Conservation (phyloP, 2,888 invertebrate species). For the Mamestra brassicae region DNA sequence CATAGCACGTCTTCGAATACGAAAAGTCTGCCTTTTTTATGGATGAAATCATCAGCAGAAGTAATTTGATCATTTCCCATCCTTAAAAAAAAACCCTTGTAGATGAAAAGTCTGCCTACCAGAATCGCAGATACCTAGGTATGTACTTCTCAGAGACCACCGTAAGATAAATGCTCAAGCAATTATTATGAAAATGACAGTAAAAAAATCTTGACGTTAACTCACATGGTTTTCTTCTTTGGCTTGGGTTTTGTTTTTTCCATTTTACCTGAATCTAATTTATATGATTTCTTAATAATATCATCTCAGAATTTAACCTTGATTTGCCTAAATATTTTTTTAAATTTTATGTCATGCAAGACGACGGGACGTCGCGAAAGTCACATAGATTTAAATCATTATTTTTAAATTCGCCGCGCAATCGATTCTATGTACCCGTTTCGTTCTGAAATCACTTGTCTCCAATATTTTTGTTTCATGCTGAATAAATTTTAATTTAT, state of each 20-base stretch:
- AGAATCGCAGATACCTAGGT: too few species aligned
- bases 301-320: conserved; percentile 12
- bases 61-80: too few species aligned
- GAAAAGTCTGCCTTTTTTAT: too few species aligned
- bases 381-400: background rate
- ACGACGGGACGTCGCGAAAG: background rate
- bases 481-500: background rate
- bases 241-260: conserved; percentile 31
- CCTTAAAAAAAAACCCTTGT: too few species aligned
- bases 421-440: background rate
- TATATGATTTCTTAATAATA: background rate
- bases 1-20: too few species aligned
- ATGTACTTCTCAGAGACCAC: too few species aligned
- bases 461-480: background rate
- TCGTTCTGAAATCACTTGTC: conserved; percentile 20
- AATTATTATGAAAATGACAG: background rate
- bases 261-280: conserved; percentile 15
- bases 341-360: background rate
- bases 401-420: conserved; percentile 49
- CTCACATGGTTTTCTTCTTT: conserved; percentile 44
- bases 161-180: too few species aligned
- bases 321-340: conserved; percentile 4
- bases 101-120: too few species aligned
- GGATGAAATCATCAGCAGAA: too few species aligned
- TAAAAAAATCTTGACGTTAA: background rate